A percentile compares a stretch with the other conserved stretches of the same genome.
Evolutionary conservation across 2,797 vertebrate genomes (phyloP).

Genomic region (Dallia pectoralis): DNA sequence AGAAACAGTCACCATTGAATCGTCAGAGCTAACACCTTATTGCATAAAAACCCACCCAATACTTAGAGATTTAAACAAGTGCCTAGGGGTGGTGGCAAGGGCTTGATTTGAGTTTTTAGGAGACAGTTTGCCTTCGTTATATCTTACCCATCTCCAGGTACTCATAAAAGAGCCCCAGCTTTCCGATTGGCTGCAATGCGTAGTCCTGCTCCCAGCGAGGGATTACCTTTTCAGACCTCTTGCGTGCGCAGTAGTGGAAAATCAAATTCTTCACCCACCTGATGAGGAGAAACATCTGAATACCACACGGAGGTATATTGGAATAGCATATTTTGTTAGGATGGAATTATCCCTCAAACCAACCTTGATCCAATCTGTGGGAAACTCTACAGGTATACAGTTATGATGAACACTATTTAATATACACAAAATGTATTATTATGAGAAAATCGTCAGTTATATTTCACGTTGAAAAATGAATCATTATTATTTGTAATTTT

Average conservation of each 20-base stretch:
- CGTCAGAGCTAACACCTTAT: background rate
- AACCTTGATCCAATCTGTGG: background rate
- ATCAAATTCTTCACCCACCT: constrained; percentile 92
- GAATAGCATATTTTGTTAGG: background rate
- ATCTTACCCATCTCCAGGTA: constrained; percentile 95
- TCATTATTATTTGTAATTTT: no score
- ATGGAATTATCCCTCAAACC: background rate
- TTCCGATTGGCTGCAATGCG: constrained; percentile 79
- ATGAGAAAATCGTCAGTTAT: no score
- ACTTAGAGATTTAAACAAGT: background rate
- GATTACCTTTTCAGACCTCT: constrained; percentile 68
- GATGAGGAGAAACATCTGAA: constrained; percentile 12
- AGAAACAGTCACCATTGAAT: background rate
- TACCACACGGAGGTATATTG: background rate
- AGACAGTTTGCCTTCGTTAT: background rate
- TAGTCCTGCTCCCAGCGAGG: constrained; percentile 96
- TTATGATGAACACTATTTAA: no score
- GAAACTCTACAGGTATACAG: background rate
- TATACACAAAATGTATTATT: no score
- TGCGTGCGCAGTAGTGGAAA: constrained; percentile 69
- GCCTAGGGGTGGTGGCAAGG: background rate
- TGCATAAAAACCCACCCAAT: constrained; percentile 1
- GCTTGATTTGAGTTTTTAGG: background rate
- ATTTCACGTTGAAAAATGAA: no score
- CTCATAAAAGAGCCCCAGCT: constrained; percentile 90